phyloP scores from a whole-genome alignment of 1,140 invertebrate genomes.

The Nephila pilipes region DNA sequence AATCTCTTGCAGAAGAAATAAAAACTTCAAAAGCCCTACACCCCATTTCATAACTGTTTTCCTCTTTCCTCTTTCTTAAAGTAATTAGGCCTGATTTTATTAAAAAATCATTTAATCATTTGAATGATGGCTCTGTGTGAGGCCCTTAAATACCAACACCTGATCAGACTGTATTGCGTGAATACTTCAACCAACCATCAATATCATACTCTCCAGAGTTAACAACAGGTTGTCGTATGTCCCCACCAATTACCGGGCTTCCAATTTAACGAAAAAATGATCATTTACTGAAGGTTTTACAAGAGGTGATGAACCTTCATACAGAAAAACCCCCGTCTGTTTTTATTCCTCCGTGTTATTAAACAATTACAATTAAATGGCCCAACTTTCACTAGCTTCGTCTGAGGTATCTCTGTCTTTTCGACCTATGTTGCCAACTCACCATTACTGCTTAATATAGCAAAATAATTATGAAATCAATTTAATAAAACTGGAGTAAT shows the following conservation, averaged over 20 bases:
- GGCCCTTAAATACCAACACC: slow-evolving; percentile 15
- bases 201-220: background rate
- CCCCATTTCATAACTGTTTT: background rate
- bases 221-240: slow-evolving; percentile 34
- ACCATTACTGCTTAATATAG: background rate
- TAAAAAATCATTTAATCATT: background rate
- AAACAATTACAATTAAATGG: background rate
- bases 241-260: background rate
- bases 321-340: background rate
- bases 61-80: background rate
- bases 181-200: background rate
- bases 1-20: too few species aligned
- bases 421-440: background rate
- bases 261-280: background rate
- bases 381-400: background rate
- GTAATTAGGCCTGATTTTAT: background rate
- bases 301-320: background rate
- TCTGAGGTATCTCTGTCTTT: background rate
- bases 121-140: background rate
- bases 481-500: background rate
- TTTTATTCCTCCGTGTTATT: background rate
- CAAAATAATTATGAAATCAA: background rate
- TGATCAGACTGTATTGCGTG: background rate
- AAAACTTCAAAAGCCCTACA: background rate
- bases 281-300: background rate